Evolutionary conservation across 2,888 invertebrate genomes (phyloP), one percentile per base, ranked within the genome.

Genomic region (Volucella inanis): DNA sequence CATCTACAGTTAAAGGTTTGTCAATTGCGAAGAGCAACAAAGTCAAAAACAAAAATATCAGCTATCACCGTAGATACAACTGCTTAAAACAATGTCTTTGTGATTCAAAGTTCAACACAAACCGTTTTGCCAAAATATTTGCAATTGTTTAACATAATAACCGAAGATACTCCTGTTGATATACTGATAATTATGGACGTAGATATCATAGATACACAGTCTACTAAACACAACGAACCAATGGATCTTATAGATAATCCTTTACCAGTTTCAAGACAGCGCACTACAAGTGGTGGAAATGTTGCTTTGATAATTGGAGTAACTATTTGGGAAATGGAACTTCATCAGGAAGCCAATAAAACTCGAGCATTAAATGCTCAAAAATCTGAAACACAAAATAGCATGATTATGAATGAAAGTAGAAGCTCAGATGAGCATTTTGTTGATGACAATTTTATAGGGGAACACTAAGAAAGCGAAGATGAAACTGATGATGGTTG

Each of bases 261-360:
- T 12, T 8, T 76, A 45, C 10, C 59, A 14, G 41, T 12, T 15
- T 45, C 47, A 0, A 41, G 47, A 9, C 72, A 54, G 8, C 11
- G 38, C 43, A 77, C n/a, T 9, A 55, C 49, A 18, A 80, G 14
- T 59, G 67, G 55, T 55, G 38, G 49, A 4, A 65, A 8, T 43
- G 62, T 18, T 61, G 62, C 90, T 55, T 88, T 91, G 64, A 89
- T 91, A 31, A 88, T 91, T 6, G 90, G 90, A 77, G 90, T 90
- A 14, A 91, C 91, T 18, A 94, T 94, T 87, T 94, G 94, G 94
- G 94, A 94, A 89, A 93, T 94, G 92, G 94, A 94, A 88, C 89
- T 94, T 54, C 94, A 94, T 84, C 93, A 94, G 82, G 93, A 91
- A 55, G 90, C 90, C 8, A 87, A 62, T 15, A 87, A 87, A 67